These are phyloP conservation scores for Scleropages formosus DNA, from an alignment of 2,797 vertebrate genomes.

Conservation along the genomic window DNA sequence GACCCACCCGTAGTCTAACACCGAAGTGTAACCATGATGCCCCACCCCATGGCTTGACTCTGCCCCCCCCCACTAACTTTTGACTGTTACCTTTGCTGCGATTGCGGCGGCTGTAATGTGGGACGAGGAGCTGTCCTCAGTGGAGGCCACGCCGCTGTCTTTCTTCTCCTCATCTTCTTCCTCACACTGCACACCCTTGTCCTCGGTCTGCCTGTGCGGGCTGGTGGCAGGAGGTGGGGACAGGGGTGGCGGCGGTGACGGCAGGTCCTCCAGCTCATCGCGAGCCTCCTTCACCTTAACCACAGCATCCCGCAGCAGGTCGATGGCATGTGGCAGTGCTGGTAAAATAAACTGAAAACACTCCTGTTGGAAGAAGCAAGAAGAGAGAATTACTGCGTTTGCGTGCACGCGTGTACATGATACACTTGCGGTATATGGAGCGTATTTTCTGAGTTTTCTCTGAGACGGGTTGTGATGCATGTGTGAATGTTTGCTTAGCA, in stretches of 20 bases:
- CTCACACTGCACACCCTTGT: constrained; percentile 97
- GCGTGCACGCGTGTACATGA: too few species aligned
- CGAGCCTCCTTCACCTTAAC: constrained; percentile 97
- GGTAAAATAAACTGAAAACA: constrained; percentile 99
- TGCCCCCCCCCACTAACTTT: background rate
- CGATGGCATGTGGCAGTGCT: constrained; percentile 97
- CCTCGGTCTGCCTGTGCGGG: constrained; percentile 91
- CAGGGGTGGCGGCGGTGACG: constrained; percentile 93
- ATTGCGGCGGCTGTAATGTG: constrained; percentile 97
- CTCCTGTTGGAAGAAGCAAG: constrained; percentile 72
- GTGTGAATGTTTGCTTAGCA: too few species aligned
- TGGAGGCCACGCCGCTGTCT: constrained; percentile 96
- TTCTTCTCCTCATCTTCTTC: constrained; percentile 99
- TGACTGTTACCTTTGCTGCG: constrained; percentile 85
- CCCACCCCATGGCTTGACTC: too few species aligned
- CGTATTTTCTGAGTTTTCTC: too few species aligned
- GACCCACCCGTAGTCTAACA: too few species aligned
- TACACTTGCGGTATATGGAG: too few species aligned
- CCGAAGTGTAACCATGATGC: too few species aligned
- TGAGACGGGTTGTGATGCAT: too few species aligned
- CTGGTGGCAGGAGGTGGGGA: constrained; percentile 91
- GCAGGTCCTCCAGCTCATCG: constrained; percentile 95
- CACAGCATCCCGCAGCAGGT: constrained; percentile 95
- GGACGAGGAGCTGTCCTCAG: constrained; percentile 96
- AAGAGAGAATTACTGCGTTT: background rate